Base-by-base conservation (phyloP, 2,113 vertebrate species). In the Larimichthys crocea region DNA sequence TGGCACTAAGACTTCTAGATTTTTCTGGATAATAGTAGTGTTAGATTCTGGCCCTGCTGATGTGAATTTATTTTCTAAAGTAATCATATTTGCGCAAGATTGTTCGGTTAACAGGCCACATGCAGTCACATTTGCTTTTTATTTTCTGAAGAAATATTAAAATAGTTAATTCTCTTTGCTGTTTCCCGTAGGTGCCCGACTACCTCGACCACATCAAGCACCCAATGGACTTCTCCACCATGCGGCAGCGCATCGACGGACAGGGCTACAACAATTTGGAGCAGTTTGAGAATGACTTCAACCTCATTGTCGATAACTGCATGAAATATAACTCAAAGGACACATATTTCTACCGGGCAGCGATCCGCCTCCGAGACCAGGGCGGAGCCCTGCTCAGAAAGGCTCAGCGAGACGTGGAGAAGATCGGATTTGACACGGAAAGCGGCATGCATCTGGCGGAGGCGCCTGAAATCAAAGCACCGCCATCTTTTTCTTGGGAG, bases 281-380 rank as follows among this genome's bases (percentile, higher is more conserved):
- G 29, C 96, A 97, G 82, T 98, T 99, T 81, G 97, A 99, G 92
- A 95, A 93, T 1, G 98, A 99, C 93, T 99, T 99, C 84, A 96
- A 98, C 90, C 96, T 99, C 76, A 98, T 99, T 17, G 78, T 98
- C 81, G 95, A 97, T 83, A 99, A 99, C 88, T 99, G 98, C 92
- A 96, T 99, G 97, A 98, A 97, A 86, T 99, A 99, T 90, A 99
- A 99, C 90, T 96, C 96, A 74, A 99, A 98, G 94, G 98, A 99
- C 91, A 98, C 98, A 1, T 97, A 97, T 90, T 99, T 99, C 86
- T 97, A 98, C 90, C 95, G 98, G 74, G 97, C 97, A 16, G 98
- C 97, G 0, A 94, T 97, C 76, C 94, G 98, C 69, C 95, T 99
- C 89, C 93, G 98, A 24, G 98, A 99, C 92, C 97, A 98, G 93